Evolutionary conservation across 2,888 invertebrate genomes (phyloP).

Genomic region (Campoplex capitator): DNA sequence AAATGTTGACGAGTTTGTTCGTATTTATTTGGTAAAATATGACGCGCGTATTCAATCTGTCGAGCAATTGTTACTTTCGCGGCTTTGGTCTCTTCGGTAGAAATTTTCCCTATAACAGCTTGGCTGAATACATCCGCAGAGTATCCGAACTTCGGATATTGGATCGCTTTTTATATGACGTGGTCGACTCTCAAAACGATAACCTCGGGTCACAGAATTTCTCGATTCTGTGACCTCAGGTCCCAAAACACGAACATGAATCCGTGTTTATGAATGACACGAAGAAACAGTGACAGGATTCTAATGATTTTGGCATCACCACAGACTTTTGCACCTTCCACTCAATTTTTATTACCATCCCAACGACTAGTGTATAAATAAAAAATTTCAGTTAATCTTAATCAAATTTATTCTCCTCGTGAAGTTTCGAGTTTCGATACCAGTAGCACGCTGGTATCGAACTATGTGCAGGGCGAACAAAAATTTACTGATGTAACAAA

Average conservation of each 20-base stretch:
- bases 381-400: neutral
- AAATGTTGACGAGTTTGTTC: neutral
- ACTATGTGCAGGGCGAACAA: too few relatives aligned
- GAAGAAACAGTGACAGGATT: neutral
- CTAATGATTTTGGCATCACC: neutral
- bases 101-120: neutral
- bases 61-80: constrained; percentile 17
- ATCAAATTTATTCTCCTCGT: neutral
- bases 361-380: too few relatives aligned
- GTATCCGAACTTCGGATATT: neutral
- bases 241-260: neutral
- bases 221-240: neutral
- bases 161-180: neutral
- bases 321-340: too few relatives aligned
- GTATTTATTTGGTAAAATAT: neutral
- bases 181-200: neutral
- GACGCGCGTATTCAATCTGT: constrained; percentile 14
- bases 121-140: constrained; percentile 3
- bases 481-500: too few relatives aligned
- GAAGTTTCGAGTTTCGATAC: too few relatives aligned
- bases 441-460: too few relatives aligned
- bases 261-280: neutral
- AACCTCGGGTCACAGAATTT: neutral
- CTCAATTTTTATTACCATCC: neutral
- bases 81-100: neutral